Evolutionary conservation across 2,113 vertebrate species (phyloP), one percentile per base, ranked within the genome.

Genomic region (Vanacampus margaritifer): DNA sequence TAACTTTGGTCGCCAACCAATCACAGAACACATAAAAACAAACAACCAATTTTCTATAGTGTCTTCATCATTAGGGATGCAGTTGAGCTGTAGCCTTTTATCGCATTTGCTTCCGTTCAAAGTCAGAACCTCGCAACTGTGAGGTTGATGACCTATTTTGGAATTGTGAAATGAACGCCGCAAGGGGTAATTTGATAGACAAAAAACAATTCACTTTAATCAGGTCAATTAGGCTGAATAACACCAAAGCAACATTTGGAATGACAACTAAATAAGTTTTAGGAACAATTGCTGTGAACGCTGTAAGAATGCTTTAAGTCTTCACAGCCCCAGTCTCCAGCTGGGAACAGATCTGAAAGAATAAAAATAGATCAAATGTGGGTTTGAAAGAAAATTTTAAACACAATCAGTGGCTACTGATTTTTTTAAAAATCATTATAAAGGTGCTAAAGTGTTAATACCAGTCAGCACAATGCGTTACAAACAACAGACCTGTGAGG

Each of bases 311-410:
- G 21, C 46, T 50, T 23, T 8, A 6, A 14, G 35, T 64, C 12
- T 1, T 90, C 93, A 93, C 12, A 92, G 17, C 43, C 74, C 93
- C 87, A 94, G 91, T 87, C 94, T 93, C 94, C 95, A 95, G 48
- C 81, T 81, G 37, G 94, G 94, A 59, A 92, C 68, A 72, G 93
- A 93, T 88, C 94, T 95, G 81, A 73, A 5, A 72, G 69, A 73
- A 82, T 0, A 35, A 61, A 9, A n/a, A 46, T 66, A 50, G 2
- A 2, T 35, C 2, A 60, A 9, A 23, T 39, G 23, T 37, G 39
- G 21, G 56, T 35, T 3, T 11, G 35, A 17, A 19, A 17, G 23
- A 35, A 36, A 36, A 9, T 36, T 36, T 8, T 9, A n/a, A 11
- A 59, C 57, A 57, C 6, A 57, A 32, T 28, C 16, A 28, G 26